Evolutionary conservation across 1,140 invertebrate species (phyloP).

Genomic region (Halictus rubicundus): DNA sequence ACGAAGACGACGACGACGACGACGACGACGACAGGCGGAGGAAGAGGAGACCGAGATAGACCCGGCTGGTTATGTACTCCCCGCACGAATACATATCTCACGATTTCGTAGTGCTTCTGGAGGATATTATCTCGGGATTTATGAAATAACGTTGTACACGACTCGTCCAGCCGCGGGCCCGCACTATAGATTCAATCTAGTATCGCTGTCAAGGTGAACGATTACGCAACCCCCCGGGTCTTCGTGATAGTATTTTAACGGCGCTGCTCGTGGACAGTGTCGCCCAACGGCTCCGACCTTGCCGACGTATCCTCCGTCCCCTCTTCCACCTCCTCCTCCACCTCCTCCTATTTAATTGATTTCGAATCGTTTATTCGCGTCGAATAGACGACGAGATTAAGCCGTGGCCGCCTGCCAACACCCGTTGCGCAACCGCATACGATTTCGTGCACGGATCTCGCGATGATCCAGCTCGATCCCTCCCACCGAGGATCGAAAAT

Average conservation of each 20-base stretch:
- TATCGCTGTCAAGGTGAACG: slow-evolving; percentile 39
- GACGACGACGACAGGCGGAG: too few relatives aligned
- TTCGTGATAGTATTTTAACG: neutral
- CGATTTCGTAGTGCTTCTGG: slow-evolving; percentile 2
- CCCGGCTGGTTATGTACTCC: slow-evolving; percentile 6
- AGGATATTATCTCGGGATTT: slow-evolving; percentile 40
- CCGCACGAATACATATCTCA: slow-evolving; percentile 28
- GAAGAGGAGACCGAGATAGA: too few relatives aligned
- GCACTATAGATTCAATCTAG: slow-evolving; percentile 32
- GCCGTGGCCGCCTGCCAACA: neutral
- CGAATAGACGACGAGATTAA: neutral
- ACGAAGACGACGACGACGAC: too few relatives aligned
- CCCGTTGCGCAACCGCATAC: neutral
- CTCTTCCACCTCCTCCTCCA: neutral
- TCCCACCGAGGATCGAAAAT: too few relatives aligned
- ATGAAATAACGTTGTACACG: slow-evolving; percentile 24
- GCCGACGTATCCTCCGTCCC: neutral
- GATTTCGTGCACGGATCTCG: neutral
- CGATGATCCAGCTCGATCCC: neutral
- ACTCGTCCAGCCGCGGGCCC: slow-evolving; percentile 3
- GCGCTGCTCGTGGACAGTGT: neutral
- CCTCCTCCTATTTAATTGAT: slow-evolving; percentile 2
- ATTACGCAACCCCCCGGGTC: slow-evolving; percentile 16
- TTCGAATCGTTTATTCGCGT: neutral
- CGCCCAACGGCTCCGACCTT: neutral